phyloP scores from a whole-genome alignment of 2,113 vertebrate species.

The Symphodus melops region DNA sequence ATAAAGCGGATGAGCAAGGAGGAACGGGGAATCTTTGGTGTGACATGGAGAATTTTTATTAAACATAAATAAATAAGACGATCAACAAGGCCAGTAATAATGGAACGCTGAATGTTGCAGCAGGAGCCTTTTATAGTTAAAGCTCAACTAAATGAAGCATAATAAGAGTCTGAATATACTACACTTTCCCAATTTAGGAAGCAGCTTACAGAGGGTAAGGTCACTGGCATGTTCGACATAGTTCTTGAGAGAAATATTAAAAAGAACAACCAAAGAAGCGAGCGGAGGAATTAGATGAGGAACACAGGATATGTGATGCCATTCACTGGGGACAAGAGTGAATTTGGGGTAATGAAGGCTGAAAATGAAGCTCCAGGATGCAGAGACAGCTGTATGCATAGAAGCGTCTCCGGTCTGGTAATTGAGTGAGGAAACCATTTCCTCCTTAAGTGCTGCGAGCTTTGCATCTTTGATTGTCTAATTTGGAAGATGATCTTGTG shows the following conservation, averaged over 20 bases:
- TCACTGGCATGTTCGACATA: not conserved
- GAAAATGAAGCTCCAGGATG: conserved; percentile 21
- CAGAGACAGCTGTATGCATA: conserved; percentile 17
- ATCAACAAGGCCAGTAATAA: no score
- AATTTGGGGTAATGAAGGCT: not conserved
- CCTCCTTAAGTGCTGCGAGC: conserved; percentile 22
- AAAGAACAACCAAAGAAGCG: not conserved
- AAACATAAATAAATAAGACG: no score
- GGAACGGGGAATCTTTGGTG: no score
- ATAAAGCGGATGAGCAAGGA: no score
- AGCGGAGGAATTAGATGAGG: not conserved
- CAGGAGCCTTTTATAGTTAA: no score
- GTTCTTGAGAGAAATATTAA: not conserved
- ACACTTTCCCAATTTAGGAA: no score
- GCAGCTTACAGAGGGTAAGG: not conserved
- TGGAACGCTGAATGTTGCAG: no score
- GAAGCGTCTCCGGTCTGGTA: conserved; percentile 15
- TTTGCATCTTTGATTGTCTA: not conserved
- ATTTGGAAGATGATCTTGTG: not conserved
- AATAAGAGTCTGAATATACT: no score
- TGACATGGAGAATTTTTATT: no score
- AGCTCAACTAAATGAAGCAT: no score
- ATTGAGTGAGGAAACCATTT: conserved; percentile 41
- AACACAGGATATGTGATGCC: not conserved
- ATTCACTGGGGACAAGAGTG: not conserved